These are phyloP conservation scores for Lysandra coridon DNA, from an alignment of 2,888 invertebrate species.

Conservation along the genomic window DNA sequence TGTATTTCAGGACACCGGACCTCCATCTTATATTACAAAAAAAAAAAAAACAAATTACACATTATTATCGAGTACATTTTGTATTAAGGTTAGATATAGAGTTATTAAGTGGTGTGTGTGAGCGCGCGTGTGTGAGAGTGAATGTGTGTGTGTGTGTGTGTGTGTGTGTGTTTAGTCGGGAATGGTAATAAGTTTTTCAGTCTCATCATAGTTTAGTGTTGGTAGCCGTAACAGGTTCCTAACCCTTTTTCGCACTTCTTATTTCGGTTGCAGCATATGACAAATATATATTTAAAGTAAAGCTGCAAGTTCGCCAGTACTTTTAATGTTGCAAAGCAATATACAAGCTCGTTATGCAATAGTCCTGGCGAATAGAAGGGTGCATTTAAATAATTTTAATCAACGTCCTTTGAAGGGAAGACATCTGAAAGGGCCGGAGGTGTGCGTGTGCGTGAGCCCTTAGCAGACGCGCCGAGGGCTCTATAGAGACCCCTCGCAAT, in stretches of 20 bases:
- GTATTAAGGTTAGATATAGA: too few relatives aligned
- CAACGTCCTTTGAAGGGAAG: conserved; percentile 8
- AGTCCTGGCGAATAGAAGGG: background rate
- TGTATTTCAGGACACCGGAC: too few relatives aligned
- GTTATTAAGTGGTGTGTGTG: too few relatives aligned
- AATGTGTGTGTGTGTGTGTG: too few relatives aligned
- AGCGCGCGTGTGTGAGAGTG: too few relatives aligned
- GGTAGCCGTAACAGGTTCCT: background rate
- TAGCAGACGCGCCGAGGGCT: background rate
- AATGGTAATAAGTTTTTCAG: too few relatives aligned
- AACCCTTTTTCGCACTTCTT: background rate
- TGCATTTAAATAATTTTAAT: conserved; percentile 3
- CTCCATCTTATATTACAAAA: too few relatives aligned
- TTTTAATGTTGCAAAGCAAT: background rate
- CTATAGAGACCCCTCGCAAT: conserved; percentile 16
- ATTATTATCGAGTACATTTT: too few relatives aligned
- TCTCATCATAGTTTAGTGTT: too few relatives aligned
- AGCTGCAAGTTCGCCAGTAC: background rate
- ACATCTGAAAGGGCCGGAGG: conserved; percentile 16
- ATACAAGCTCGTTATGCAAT: background rate
- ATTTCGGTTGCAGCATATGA: background rate
- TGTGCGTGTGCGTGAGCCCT: conserved; percentile 1
- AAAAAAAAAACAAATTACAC: too few relatives aligned
- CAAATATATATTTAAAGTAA: too few relatives aligned
- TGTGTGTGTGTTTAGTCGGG: too few relatives aligned